These are phyloP conservation scores for Atlantisia rogersi DNA, from an alignment of 2,113 vertebrate species.

Conservation along the genomic window DNA sequence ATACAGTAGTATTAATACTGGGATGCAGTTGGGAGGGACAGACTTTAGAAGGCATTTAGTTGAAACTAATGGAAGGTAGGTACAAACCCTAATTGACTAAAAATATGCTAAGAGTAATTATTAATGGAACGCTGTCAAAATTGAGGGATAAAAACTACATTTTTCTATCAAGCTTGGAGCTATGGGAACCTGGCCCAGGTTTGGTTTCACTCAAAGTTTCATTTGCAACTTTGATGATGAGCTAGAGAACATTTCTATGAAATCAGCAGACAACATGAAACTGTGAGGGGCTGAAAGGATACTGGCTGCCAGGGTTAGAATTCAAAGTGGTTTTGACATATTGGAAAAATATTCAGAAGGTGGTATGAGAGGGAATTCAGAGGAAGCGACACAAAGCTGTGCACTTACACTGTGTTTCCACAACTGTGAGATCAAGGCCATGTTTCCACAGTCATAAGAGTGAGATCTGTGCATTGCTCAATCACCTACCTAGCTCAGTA, in stretches of 20 bases:
- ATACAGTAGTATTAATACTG: background rate
- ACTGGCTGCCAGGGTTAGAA: background rate
- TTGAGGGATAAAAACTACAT: background rate
- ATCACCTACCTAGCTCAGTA: background rate
- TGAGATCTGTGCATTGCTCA: background rate
- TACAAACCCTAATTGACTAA: background rate
- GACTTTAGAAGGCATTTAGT: background rate
- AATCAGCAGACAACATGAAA: background rate
- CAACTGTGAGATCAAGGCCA: background rate
- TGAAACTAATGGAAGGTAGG: background rate
- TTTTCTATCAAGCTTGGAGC: background rate
- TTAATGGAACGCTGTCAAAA: background rate
- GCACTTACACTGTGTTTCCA: background rate
- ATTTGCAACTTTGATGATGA: background rate
- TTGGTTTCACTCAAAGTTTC: background rate
- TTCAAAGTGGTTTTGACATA: background rate
- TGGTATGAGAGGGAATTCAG: background rate
- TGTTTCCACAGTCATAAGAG: background rate
- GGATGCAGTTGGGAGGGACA: background rate
- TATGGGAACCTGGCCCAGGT: background rate
- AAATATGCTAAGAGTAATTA: background rate
- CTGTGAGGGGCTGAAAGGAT: background rate
- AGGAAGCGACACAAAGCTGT: background rate
- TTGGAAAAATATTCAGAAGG: background rate
- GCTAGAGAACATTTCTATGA: background rate